Base-by-base conservation (phyloP, 2,888 invertebrate species). In the Leucophenga montana region DNA sequence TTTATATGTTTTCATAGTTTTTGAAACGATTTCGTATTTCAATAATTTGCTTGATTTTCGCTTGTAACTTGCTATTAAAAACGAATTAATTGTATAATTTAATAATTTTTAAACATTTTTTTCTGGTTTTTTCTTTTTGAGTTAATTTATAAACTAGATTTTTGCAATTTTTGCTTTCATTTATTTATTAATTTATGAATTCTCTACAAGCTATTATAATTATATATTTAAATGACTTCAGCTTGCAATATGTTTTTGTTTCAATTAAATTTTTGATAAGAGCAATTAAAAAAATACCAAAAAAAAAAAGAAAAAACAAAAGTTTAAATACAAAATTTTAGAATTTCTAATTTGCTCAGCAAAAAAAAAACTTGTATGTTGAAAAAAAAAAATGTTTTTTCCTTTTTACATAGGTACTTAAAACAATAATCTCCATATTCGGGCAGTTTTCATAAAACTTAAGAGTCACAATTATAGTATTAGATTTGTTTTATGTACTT, bases 391-490 rank as follows among this genome's bases (percentile, higher is more conserved):
- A 8, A 66, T 65, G 66, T 3, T 65, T 46, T 57, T 65, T 39
- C 14, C 14, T 33, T 31, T 61, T 61, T 61, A 39, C 11, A 39
- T 53, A n/a, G n/a, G n/a, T n/a, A 62, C 70, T 31, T 57, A 71
- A 68, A 48, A 62, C 68, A 69, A 70, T 85, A 83, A 85, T 84
- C 85, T 85, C 80, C 73, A 75, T 78, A 62, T 74, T 72, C 77
- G 77, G 84, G 83, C 82, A 83, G 85, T 83, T 85, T 83, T 83
- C 80, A 77, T 70, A 85, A 84, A 83, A 85, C 78, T 79, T 82
- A 72, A 82, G 71, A 78, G 74, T 78, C 77, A 72, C 71, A 46
- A 61, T 62, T 16, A 20, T 39, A 50, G n/a, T 66, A 54, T 14
- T 33, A 5, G 8, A 11, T 8, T 5, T 39, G 8, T 39, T 5